Base-by-base conservation (phyloP, 2,888 invertebrate species). In the Drosophila anomalata region DNA sequence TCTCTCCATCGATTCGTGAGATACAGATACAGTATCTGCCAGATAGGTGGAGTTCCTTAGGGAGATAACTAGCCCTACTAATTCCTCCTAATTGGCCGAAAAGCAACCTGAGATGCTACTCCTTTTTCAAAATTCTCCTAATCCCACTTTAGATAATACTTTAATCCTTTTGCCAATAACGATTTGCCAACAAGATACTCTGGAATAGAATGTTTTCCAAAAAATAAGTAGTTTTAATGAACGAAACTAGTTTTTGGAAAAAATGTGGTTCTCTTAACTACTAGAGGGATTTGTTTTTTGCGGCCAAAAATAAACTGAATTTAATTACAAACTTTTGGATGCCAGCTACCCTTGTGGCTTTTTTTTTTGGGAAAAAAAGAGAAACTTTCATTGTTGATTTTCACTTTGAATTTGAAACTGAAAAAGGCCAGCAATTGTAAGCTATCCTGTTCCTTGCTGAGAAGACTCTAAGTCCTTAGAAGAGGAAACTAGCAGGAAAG, bases 1-100 rank as follows among this genome's bases (percentile, higher is more conserved):
- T 63, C 62, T 62, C 62, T 50, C 62, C 51, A 62, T 62, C 62
- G 62, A 63, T 63, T 61, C 61, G 33, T 17, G 17, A 17, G 17
- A 42, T 48, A 20, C 50, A 61, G 61, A 61, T 61, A 41, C 11
- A 47, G 24, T 44, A 22, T 24, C 26, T 47, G 20, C 1, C 20
- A 42, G 42, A 33, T 12, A 17, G 17, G 17, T 17, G 17, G 17
- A 17, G 17, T 17, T 17, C 17, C 17, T 17, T 17, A 17, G 17
- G 17, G 17, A 42, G 42, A 33, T 12, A 11, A 33, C 33, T 33
- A 33, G 33, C 33, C 33, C 33, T 12, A 3, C 12, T 5, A 22
- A 20, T 1, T 9, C 41, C 17, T 20, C 17, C 20, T 36, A 41
- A 17, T 20, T 20, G 41, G 5, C 3, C 14, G 22, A 22, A 4